Percentiles rank a stretch among this genome's conserved stretches.
Evolutionary conservation across 2,797 vertebrate genomes (phyloP).

Genomic region (Sebastes variabilis): DNA sequence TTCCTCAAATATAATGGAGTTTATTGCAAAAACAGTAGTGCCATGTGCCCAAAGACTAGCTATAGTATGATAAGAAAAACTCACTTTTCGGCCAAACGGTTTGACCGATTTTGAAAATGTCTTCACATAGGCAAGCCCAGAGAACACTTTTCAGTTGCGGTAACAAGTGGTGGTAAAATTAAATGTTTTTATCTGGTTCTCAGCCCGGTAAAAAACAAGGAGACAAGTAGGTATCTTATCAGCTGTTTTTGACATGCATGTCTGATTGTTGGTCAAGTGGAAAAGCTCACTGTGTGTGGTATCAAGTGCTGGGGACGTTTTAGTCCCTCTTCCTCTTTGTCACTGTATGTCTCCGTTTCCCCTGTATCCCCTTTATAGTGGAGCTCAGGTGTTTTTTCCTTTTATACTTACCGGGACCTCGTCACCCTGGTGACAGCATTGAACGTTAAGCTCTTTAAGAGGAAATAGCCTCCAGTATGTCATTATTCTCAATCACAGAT

Average conservation of each 20-base stretch:
- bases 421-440: neutral
- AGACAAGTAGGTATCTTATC: conserved; percentile 19
- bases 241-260: conserved; percentile 22
- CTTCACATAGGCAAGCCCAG: no score
- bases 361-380: neutral
- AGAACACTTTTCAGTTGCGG: no score
- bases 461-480: neutral
- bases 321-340: neutral
- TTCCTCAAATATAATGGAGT: no score
- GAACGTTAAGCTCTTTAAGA: neutral
- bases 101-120: no score
- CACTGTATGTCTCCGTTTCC: neutral
- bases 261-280: conserved; percentile 39
- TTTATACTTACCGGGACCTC: neutral
- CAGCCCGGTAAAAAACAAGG: neutral
- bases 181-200: neutral
- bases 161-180: neutral
- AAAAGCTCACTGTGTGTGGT: conserved; percentile 41
- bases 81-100: no score
- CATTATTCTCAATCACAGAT: neutral
- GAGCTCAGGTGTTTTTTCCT: neutral
- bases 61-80: no score
- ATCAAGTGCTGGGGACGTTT: neutral
- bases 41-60: no score
- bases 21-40: no score